Evolutionary conservation across 2,888 invertebrate species (phyloP).

Genomic region (Silvanus unidentatus): DNA sequence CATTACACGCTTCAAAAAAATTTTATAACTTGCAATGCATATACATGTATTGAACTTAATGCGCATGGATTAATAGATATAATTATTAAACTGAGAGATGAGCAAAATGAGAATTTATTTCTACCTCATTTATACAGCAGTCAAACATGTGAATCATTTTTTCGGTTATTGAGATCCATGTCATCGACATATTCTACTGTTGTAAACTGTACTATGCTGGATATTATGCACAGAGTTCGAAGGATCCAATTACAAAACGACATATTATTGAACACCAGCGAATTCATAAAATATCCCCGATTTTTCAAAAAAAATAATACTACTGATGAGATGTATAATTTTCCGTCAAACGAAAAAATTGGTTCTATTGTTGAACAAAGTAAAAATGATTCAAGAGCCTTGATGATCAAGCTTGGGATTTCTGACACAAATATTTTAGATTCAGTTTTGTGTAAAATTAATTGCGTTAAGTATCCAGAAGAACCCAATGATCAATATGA

Average conservation of each 20-base stretch:
- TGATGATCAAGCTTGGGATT: not conserved
- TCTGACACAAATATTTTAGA: too few relatives aligned
- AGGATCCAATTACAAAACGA: slow-evolving; percentile 8
- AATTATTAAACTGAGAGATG: slow-evolving; percentile 6
- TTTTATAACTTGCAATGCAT: slow-evolving; percentile 12
- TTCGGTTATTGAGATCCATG: slow-evolving; percentile 14
- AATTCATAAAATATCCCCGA: not conserved
- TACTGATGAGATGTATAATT: not conserved
- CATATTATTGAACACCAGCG: not conserved
- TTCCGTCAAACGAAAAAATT: not conserved
- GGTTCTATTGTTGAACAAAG: not conserved
- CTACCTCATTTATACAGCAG: slow-evolving; percentile 13
- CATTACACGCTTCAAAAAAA: slow-evolving; percentile 9
- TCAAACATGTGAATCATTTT: slow-evolving; percentile 14
- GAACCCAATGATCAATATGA: not conserved
- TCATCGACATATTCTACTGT: slow-evolving; percentile 15
- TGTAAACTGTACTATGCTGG: slow-evolving; percentile 12
- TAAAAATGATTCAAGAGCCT: not conserved
- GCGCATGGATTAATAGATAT: slow-evolving; percentile 10
- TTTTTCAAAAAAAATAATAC: not conserved
- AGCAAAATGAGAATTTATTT: slow-evolving; percentile 8
- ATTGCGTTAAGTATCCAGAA: too few relatives aligned
- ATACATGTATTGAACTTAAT: slow-evolving; percentile 13
- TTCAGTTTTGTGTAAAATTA: too few relatives aligned
- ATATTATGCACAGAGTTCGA: slow-evolving; percentile 9